A percentile compares a stretch with the other conserved stretches of the same genome.
phyloP scores from a whole-genome alignment of 1,140 invertebrate genomes.

The Halictus rubicundus region DNA sequence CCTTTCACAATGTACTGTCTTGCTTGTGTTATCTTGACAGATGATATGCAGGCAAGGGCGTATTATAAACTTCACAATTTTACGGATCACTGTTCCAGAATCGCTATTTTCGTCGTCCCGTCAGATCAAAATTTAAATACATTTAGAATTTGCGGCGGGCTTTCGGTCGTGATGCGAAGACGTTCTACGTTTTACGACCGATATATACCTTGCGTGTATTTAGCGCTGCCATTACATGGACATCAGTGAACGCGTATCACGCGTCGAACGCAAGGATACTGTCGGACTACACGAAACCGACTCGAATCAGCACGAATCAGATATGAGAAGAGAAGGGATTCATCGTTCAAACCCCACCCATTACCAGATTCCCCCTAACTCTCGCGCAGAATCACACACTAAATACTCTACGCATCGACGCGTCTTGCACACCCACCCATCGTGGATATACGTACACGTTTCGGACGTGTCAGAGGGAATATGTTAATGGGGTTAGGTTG shows the following conservation, averaged over 20 bases:
- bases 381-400: constrained; percentile 47
- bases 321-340: constrained; percentile 44
- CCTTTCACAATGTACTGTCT: constrained; percentile 6
- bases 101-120: not conserved
- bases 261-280: constrained; percentile 26
- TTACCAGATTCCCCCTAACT: constrained; percentile 13
- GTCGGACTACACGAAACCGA: constrained; percentile 31
- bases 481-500: not conserved
- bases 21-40: constrained; percentile 43
- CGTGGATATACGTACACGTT: not conserved
- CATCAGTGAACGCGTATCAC: not conserved
- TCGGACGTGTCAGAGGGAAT: not conserved
- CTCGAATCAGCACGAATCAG: constrained; percentile 43
- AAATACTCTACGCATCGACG: not conserved
- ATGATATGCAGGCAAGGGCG: not conserved
- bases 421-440: constrained; percentile 1
- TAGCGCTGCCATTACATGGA: constrained; percentile 33
- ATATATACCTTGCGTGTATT: not conserved
- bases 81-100: not conserved
- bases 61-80: constrained; percentile 3
- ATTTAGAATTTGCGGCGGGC: not conserved
- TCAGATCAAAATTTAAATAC: not conserved
- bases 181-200: not conserved
- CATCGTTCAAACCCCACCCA: constrained; percentile 46
- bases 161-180: not conserved